These are phyloP conservation scores for Pipra filicauda DNA, from an alignment of 2,113 vertebrate genomes.

Conservation along the genomic window DNA sequence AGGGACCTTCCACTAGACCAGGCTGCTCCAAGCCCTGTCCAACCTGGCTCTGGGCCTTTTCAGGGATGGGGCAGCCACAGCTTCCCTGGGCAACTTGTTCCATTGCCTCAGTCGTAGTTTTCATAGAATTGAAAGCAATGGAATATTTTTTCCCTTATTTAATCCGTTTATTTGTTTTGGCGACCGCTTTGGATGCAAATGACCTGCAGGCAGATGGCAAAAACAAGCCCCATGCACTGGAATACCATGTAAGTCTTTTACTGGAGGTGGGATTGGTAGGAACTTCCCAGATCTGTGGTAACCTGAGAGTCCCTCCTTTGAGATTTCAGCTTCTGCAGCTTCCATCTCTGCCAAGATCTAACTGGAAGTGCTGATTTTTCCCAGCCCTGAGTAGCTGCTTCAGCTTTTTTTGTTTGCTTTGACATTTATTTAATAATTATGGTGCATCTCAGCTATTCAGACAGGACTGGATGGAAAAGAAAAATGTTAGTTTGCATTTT, in stretches of 20 bases:
- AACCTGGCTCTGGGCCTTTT: neutral
- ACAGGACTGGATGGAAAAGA: neutral
- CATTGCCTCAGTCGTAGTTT: neutral
- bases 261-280: neutral
- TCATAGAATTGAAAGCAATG: neutral
- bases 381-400: neutral
- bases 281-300: neutral
- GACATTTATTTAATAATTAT: neutral
- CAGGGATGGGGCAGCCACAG: neutral
- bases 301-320: neutral
- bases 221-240: neutral
- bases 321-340: neutral
- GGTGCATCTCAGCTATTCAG: neutral
- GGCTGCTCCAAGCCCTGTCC: neutral
- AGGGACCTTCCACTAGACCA: neutral
- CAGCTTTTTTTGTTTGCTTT: neutral
- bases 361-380: neutral
- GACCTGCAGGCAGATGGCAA: neutral
- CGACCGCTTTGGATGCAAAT: neutral
- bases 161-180: neutral
- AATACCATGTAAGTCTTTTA: neutral
- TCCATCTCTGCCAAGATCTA: neutral
- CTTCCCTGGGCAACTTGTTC: neutral
- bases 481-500: neutral
- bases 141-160: neutral